Evolutionary conservation across 2,797 vertebrate species (phyloP).

Genomic region (Danionella dracula): DNA sequence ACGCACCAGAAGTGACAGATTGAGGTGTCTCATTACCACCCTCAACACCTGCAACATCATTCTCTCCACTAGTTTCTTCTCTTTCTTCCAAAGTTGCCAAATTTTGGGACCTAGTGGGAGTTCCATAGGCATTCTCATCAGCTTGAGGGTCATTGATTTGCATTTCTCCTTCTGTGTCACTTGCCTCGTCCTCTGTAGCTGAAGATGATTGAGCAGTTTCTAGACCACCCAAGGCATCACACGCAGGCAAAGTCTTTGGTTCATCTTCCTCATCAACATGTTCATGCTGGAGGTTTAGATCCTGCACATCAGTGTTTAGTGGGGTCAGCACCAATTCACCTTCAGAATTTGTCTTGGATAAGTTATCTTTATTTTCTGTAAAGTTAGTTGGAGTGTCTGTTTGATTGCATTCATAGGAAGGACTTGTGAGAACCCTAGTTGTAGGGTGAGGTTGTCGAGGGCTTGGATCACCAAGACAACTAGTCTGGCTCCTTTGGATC

Average conservation of each 20-base stretch:
- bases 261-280: conserved; percentile 49
- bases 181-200: conserved; percentile 67
- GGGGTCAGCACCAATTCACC: conserved; percentile 33
- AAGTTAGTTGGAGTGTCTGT: no score
- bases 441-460: no score
- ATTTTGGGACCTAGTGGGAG: conserved; percentile 41
- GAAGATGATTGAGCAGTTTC: conserved; percentile 65
- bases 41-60: not conserved
- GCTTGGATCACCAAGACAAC: no score
- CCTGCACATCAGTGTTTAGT: conserved; percentile 47
- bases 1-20: conserved; percentile 66
- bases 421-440: no score
- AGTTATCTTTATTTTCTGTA: no score
- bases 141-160: conserved; percentile 55
- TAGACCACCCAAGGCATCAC: conserved; percentile 58
- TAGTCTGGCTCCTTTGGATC: no score
- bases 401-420: no score
- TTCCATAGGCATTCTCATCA: conserved; percentile 44
- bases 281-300: conserved; percentile 51
- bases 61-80: conserved; percentile 50
- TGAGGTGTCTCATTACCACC: conserved; percentile 63
- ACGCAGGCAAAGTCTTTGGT: conserved; percentile 62
- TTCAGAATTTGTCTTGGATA: conserved; percentile 50
- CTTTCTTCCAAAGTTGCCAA: conserved; percentile 68
- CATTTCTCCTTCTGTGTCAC: conserved; percentile 72